Evolutionary conservation across 2,113 vertebrate genomes (phyloP).

Genomic region (Mus pahari): DNA sequence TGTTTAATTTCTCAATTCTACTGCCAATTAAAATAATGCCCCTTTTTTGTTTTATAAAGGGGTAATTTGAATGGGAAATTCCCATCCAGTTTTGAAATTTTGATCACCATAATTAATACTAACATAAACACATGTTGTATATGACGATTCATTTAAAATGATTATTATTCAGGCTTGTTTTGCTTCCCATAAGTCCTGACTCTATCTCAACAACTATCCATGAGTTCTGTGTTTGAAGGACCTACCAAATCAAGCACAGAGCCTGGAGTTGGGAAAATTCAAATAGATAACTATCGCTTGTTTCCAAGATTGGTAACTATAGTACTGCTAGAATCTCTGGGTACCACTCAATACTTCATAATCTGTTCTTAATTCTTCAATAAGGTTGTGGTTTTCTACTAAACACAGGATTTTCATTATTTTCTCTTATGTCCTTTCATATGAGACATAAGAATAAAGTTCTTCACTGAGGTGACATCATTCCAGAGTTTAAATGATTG

Average conservation of each 20-base stretch:
- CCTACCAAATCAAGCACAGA: neutral
- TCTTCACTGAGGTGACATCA: neutral
- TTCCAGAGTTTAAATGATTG: neutral
- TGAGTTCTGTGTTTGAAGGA: neutral
- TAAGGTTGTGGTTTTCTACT: neutral
- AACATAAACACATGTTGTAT: neutral
- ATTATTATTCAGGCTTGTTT: neutral
- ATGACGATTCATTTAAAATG: neutral
- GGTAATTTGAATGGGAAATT: constrained; percentile 6
- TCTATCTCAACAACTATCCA: neutral
- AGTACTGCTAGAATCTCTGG: neutral
- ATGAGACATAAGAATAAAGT: neutral
- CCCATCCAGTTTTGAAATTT: neutral
- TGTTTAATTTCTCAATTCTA: neutral
- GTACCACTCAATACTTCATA: neutral
- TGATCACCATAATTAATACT: neutral
- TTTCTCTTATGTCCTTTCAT: neutral
- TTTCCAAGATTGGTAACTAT: neutral
- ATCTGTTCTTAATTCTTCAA: neutral
- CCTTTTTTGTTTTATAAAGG: neutral
- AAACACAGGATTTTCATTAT: neutral
- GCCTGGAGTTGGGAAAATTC: neutral
- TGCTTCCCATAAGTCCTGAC: neutral
- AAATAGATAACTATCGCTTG: neutral
- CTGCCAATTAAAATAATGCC: neutral